These are phyloP conservation scores for Hemistola chrysoprasaria DNA, from an alignment of 2,888 invertebrate genomes.

Conservation along the genomic window DNA sequence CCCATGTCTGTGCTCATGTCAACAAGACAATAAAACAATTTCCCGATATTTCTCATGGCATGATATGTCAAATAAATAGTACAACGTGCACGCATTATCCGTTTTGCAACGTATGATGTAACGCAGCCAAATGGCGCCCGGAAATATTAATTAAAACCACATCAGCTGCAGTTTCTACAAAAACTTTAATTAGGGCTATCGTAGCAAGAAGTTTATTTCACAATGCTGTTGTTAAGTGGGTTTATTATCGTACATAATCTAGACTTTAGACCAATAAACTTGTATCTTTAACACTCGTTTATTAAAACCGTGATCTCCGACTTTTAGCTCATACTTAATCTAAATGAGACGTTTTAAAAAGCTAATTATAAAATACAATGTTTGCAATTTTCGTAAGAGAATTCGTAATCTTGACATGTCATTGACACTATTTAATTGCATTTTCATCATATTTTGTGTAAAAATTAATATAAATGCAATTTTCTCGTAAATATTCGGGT, in stretches of 20 bases:
- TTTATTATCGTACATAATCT: constrained; percentile 9
- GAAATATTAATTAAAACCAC: constrained; percentile 26
- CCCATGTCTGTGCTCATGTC: constrained; percentile 16
- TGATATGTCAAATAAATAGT: constrained; percentile 20
- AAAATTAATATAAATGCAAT: no score
- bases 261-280: constrained; percentile 10
- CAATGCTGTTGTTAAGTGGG: constrained; percentile 21
- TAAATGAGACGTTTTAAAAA: no score
- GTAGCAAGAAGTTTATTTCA: constrained; percentile 25
- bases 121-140: constrained; percentile 20
- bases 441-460: background rate
- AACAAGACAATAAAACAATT: constrained; percentile 14
- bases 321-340: no score
- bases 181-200: constrained; percentile 26
- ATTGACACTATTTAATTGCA: constrained; percentile 4
- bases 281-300: constrained; percentile 7
- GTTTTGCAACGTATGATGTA: constrained; percentile 20
- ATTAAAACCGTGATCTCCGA: no score
- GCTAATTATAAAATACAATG: background rate
- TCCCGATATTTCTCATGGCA: constrained; percentile 10
- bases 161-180: constrained; percentile 26
- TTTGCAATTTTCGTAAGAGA: no score
- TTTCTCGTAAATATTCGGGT: constrained; percentile 9
- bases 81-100: constrained; percentile 10
- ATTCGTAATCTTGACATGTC: no score